Percentiles rank a stretch among this genome's conserved stretches.
Evolutionary conservation across 2,113 vertebrate species (phyloP).

Genomic region (Paracanthobrama guichenoti): DNA sequence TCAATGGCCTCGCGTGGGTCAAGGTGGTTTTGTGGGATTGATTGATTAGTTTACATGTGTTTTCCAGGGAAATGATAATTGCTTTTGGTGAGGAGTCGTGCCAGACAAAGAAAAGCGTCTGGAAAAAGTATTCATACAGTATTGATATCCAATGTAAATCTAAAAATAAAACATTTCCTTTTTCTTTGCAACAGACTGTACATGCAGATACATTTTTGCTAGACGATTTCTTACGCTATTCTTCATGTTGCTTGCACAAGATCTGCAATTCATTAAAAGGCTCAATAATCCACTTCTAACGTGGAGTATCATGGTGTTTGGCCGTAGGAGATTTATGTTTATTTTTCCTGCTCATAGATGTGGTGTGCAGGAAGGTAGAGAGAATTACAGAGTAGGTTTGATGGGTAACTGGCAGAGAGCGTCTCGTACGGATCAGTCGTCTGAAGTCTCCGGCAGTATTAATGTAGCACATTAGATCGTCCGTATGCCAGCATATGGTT

Average conservation of each 20-base stretch:
- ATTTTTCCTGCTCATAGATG: slow-evolving; percentile 59
- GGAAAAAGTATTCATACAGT: slow-evolving; percentile 57
- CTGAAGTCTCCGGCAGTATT: slow-evolving; percentile 19
- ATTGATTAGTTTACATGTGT: slow-evolving; percentile 58
- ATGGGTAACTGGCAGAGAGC: slow-evolving; percentile 55
- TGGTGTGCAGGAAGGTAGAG: slow-evolving; percentile 62
- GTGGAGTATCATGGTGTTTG: slow-evolving; percentile 50
- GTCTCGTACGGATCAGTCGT: slow-evolving; percentile 41
- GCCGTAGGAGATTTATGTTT: slow-evolving; percentile 56
- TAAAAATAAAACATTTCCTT: slow-evolving; percentile 1
- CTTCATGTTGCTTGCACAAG: slow-evolving; percentile 7
- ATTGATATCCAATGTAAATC: slow-evolving; percentile 10
- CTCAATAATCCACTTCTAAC: slow-evolving; percentile 46
- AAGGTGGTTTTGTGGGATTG: slow-evolving; percentile 58
- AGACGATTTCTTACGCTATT: background rate
- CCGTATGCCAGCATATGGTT: slow-evolving; percentile 22
- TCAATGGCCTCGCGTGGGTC: slow-evolving; percentile 33
- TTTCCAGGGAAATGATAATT: slow-evolving; percentile 67
- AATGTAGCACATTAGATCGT: slow-evolving; percentile 33
- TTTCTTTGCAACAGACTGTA: background rate
- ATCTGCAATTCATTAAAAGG: slow-evolving; percentile 49
- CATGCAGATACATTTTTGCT: background rate
- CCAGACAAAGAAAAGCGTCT: slow-evolving; percentile 67
- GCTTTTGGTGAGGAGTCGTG: slow-evolving; percentile 50
- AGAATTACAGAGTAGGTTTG: slow-evolving; percentile 53